Evolutionary conservation across 1,140 invertebrate species (phyloP).

Genomic region (Gryllus bimaculatus): DNA sequence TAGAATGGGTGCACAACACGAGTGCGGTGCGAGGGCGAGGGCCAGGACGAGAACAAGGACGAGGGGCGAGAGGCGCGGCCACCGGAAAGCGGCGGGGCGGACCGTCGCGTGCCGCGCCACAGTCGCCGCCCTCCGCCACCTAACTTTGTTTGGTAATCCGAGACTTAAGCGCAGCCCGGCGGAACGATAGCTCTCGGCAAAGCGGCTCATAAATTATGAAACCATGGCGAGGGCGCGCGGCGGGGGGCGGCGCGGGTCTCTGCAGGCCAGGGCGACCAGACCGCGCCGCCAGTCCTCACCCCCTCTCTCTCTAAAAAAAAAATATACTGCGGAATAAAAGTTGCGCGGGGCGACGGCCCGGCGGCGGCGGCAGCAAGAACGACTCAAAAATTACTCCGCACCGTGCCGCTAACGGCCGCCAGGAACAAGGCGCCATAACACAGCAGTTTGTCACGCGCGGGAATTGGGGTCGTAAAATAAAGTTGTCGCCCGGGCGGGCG

Average conservation of each 20-base stretch:
- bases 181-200: neutral
- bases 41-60: neutral
- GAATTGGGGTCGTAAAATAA: too few relatives aligned
- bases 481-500: too few relatives aligned
- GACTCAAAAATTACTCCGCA: too few relatives aligned
- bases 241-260: too few relatives aligned
- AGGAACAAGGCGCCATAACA: neutral
- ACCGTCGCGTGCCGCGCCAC: neutral
- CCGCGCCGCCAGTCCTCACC: too few relatives aligned
- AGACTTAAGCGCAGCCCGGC: neutral
- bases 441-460: neutral
- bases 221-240: neutral
- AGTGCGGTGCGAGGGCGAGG: neutral
- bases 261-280: too few relatives aligned
- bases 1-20: neutral
- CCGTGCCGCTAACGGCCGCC: too few relatives aligned
- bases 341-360: too few relatives aligned
- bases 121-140: too few relatives aligned
- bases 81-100: neutral
- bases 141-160: neutral
- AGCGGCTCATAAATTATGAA: neutral
- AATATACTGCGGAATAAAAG: too few relatives aligned
- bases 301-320: too few relatives aligned
- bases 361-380: too few relatives aligned
- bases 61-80: neutral